Evolutionary conservation across 2,113 vertebrate species (phyloP), one percentile per base, ranked within the genome.

Genomic region (Nansenia antarctica): DNA sequence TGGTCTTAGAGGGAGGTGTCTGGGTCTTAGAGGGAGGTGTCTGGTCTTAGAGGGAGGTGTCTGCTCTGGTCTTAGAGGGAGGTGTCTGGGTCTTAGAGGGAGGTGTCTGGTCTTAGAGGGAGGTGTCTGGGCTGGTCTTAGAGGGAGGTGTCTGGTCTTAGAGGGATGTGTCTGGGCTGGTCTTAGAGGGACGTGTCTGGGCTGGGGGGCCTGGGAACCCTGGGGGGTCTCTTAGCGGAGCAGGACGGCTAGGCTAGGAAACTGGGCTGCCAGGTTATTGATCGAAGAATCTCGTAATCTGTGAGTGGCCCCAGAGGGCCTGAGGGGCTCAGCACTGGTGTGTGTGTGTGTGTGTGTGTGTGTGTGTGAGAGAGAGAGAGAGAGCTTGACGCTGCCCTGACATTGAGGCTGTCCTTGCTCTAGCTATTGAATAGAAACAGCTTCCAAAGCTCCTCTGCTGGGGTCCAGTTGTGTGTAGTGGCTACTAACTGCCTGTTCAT

Each of bases 231-330:
- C 49, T 81, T 70, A 76, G 74, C 29, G n/a, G 30, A 47, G 70
- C n/a, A 71, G 65, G 71, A 67, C 65, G 68, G 49, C 49, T 73
- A 20, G 32, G 67, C 53, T 47, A 62, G 65, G 65, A 59, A 1
- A 32, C n/a, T 15, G 64, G 66, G 57, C 58, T 71, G 35, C 2
- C 2, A 27, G 32, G 73, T 61, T 84, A 89, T 87, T 79, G 89
- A 88, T 83, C 72, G 71, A 85, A 81, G 76, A 58, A 53, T 73
- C 85, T 86, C 58, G 73, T 88, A 83, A 89, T 87, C 73, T 72
- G 62, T 74, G 71, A 82, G 77, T 20, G 55, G 60, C 79, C 72
- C 72, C 72, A 74, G 61, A 69, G 73, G 69, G 58, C 76, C 66
- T 59, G 77, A 71, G 73, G 75, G 26, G 78, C 70, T 65, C 31